These are phyloP conservation scores for Trissoscelio sp. DNA, from an alignment of 2,888 invertebrate species.

Conservation along the genomic window DNA sequence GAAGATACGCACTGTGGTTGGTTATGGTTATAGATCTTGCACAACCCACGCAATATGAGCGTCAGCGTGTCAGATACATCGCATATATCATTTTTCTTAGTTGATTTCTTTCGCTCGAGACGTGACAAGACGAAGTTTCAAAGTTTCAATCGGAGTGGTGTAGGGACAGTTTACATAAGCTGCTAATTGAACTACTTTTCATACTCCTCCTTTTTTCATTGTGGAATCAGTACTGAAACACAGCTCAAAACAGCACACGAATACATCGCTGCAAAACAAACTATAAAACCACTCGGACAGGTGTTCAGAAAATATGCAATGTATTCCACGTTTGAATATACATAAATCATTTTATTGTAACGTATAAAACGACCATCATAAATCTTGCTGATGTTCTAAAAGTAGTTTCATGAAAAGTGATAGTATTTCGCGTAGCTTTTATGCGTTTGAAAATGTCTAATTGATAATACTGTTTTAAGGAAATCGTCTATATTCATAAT, in stretches of 20 bases:
- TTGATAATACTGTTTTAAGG: no score
- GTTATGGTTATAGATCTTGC: slow-evolving; percentile 58
- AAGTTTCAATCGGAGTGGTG: slow-evolving; percentile 17
- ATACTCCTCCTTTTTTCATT: slow-evolving; percentile 22
- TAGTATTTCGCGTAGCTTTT: slow-evolving; percentile 14
- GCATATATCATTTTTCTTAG: slow-evolving; percentile 49
- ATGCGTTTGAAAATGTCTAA: slow-evolving; percentile 6
- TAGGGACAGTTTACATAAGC: slow-evolving; percentile 48
- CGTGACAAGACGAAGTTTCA: slow-evolving; percentile 47
- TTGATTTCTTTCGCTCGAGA: slow-evolving; percentile 40
- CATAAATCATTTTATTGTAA: slow-evolving; percentile 59
- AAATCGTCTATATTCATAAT: no score
- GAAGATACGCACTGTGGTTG: slow-evolving; percentile 70
- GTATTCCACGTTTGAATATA: slow-evolving; percentile 44
- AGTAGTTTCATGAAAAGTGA: slow-evolving; percentile 46
- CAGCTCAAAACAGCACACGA: not conserved
- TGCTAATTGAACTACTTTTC: slow-evolving; percentile 57
- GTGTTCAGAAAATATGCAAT: slow-evolving; percentile 36
- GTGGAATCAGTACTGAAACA: slow-evolving; percentile 1
- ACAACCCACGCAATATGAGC: slow-evolving; percentile 61
- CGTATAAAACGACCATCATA: slow-evolving; percentile 40
- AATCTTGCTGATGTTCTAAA: slow-evolving; percentile 41
- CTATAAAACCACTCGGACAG: slow-evolving; percentile 40
- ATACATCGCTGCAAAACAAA: slow-evolving; percentile 4
- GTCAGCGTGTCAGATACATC: slow-evolving; percentile 49